Conservation (phyloP, 2,888 invertebrate species). For the Eupeodes luniger region DNA sequence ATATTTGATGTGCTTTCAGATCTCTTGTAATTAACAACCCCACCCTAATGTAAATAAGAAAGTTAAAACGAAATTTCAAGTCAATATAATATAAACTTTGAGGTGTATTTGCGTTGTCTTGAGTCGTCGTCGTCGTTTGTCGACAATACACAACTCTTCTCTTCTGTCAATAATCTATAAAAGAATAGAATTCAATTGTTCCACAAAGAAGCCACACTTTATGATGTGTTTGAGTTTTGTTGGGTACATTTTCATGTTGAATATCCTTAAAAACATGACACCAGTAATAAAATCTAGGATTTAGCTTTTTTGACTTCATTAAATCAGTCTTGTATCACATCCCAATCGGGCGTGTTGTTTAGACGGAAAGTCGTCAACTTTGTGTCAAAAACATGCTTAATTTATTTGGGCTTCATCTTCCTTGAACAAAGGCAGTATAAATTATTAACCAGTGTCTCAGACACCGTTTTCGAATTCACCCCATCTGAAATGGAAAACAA, state of each 20-base stretch:
- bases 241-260: not conserved
- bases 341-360: no score
- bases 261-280: conserved; percentile 8
- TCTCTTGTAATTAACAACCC: conserved; percentile 18
- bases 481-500: not conserved
- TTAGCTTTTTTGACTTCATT: no score
- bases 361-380: conserved; percentile 44
- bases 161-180: not conserved
- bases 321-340: no score
- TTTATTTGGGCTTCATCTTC: conserved; percentile 39
- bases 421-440: conserved; percentile 25
- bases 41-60: conserved; percentile 26
- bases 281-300: no score
- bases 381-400: conserved; percentile 54
- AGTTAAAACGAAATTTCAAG: not conserved
- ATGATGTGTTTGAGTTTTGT: not conserved
- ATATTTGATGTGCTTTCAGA: conserved; percentile 9
- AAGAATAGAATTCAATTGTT: not conserved
- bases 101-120: not conserved
- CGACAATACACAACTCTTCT: not conserved
- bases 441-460: conserved; percentile 43
- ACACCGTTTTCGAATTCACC: accelerated
- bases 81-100: not conserved
- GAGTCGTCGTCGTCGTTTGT: not conserved
- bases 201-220: not conserved